phyloP scores from a whole-genome alignment of 2,113 vertebrate genomes.

The Ctenomys sociabilis region DNA sequence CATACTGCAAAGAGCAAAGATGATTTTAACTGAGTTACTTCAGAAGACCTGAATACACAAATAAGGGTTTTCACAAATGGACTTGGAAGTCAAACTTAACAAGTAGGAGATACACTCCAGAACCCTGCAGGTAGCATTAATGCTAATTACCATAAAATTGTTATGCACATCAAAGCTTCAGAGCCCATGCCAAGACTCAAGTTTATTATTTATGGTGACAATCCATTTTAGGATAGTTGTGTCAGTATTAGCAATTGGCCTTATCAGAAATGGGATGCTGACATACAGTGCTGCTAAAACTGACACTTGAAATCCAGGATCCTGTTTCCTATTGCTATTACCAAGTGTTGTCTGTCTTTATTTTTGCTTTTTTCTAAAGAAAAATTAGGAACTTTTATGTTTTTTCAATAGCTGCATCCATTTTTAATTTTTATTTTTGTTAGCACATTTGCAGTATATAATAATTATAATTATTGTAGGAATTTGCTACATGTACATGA shows the following conservation, averaged over 20 bases:
- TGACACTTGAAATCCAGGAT: background rate
- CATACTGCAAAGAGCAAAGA: slow-evolving; percentile 61
- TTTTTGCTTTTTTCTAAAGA: background rate
- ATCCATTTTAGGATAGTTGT: slow-evolving; percentile 12
- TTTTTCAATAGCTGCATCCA: background rate
- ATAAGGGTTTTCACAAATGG: background rate
- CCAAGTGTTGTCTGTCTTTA: background rate
- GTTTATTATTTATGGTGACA: background rate
- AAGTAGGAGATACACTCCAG: background rate
- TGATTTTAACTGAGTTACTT: slow-evolving; percentile 42
- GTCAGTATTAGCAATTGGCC: background rate
- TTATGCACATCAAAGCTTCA: background rate
- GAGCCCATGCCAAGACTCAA: background rate
- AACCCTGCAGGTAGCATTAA: background rate
- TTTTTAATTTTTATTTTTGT: background rate
- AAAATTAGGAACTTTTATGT: background rate
- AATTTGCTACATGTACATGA: background rate
- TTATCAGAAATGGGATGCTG: background rate
- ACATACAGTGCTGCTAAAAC: background rate
- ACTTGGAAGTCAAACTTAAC: slow-evolving; percentile 3
- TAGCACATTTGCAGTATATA: background rate
- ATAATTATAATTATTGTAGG: background rate
- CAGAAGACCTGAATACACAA: slow-evolving; percentile 7
- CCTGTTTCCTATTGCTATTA: background rate
- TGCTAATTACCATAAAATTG: background rate